Conservation (phyloP, 2,797 vertebrate genomes). For the Sebastes itinus region DNA sequence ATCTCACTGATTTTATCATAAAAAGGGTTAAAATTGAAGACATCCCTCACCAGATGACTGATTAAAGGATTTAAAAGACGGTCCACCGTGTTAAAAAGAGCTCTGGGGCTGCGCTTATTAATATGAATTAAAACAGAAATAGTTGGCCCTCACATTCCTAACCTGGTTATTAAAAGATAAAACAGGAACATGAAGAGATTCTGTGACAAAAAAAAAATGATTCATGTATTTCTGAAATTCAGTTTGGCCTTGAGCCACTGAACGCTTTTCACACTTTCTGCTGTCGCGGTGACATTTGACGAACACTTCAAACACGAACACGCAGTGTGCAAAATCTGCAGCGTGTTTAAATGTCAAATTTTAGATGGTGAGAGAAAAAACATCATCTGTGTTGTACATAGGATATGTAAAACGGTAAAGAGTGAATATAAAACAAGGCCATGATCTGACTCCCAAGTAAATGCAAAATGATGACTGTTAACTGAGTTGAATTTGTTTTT, state of each 20-base stretch:
- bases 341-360: slow-evolving; percentile 36
- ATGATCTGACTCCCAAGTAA: not conserved
- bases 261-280: not conserved
- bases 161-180: not conserved
- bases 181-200: not conserved
- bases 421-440: not conserved
- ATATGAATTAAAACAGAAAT: not conserved
- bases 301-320: not conserved
- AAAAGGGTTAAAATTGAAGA: not conserved
- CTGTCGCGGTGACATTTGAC: slow-evolving; percentile 27
- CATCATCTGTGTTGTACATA: not conserved
- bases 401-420: not conserved
- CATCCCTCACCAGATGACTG: not conserved
- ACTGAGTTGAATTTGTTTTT: not conserved
- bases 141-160: not conserved
- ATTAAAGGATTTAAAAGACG: not conserved
- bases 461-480: not conserved
- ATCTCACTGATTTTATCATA: not conserved
- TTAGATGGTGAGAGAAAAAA: not conserved
- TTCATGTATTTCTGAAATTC: slow-evolving; percentile 15
- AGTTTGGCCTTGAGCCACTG: not conserved
- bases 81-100: not conserved
- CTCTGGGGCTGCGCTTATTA: not conserved
- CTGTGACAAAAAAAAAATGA: slow-evolving; percentile 6
- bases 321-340: not conserved